Percentiles rank a stretch among this genome's conserved stretches.
These are phyloP conservation scores for Argentina silus DNA, from an alignment of 2,797 vertebrate genomes.

Conservation along the genomic window DNA sequence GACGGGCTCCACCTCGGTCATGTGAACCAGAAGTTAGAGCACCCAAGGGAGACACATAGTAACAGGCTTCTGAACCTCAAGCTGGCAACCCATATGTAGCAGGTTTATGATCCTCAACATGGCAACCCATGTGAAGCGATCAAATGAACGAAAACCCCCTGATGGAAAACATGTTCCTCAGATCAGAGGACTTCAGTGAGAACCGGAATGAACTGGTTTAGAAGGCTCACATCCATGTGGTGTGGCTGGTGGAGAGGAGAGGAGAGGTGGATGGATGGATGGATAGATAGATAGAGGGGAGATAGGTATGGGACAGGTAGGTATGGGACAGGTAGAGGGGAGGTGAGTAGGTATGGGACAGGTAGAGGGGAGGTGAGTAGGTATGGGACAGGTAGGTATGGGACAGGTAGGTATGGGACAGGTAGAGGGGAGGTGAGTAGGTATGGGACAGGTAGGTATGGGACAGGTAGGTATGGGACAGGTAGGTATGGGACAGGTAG, in stretches of 20 bases:
- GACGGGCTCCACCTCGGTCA: background rate
- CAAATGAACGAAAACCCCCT: no score
- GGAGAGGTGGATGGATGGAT: background rate
- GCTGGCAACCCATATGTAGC: background rate
- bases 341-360: background rate
- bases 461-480: no score
- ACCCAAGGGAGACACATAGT: background rate
- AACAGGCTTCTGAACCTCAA: background rate
- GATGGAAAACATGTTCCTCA: background rate
- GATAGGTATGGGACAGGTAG: background rate
- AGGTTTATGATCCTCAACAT: background rate
- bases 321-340: background rate
- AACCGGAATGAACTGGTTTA: background rate
- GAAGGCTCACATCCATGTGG: background rate
- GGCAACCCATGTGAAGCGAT: background rate
- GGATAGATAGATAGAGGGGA: background rate
- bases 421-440: no score
- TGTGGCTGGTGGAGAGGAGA: background rate
- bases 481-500: no score
- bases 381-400: background rate
- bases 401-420: no score
- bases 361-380: background rate
- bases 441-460: no score
- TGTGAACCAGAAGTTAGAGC: background rate
- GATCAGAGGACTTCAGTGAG: background rate